Base-by-base conservation (phyloP, 2,888 invertebrate species). In the Torymus auratus region DNA sequence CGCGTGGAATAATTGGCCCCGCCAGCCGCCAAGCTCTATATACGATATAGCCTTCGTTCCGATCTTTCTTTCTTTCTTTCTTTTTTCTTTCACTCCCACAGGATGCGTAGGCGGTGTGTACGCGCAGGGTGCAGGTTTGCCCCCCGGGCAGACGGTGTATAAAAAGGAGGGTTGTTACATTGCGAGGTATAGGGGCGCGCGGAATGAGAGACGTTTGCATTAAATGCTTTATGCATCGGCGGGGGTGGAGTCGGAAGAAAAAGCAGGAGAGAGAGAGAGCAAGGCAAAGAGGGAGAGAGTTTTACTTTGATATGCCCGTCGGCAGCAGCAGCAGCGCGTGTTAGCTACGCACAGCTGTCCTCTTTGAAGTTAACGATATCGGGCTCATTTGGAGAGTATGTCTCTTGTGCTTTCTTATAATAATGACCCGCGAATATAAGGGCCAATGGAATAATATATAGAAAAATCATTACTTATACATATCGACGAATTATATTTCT, bases 221-320 rank as follows among this genome's bases (percentile, higher is more conserved):
- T 74, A 74, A 74, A 67, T 23, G 62, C 58, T 58, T 50, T n/a
- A 58, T 28, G 28, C 3, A 28, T 55, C 12, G 73, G 23, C 28
- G 64, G 56, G 64, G 56, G 20, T 23, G 71, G n/a, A 11, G 5
- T 3, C n/a, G 64, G 14, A 23, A 52, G 52, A 52, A 15, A 53
- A 17, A 1, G 20, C 7, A 17, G 55, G 28, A 28, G 4, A 28
- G 28, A 28, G 28, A 28, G 7, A 28, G 28, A 20, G 20, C 20
- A 2, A 28, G 13, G 62, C 7, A 17, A 52, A 17, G 20, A 11
- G 67, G 52, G 1, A 4, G 50, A 14, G 55, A 55, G 5, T 64
- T 68, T 15, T 50, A 15, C 73, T 73, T 73, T 73, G 56, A 65
- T 73, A 65, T 41, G 72, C 23, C 53, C 60, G 72, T 50, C 62